Base-by-base conservation (phyloP, 2,888 invertebrate species). In the Tupiocoris notatus region DNA sequence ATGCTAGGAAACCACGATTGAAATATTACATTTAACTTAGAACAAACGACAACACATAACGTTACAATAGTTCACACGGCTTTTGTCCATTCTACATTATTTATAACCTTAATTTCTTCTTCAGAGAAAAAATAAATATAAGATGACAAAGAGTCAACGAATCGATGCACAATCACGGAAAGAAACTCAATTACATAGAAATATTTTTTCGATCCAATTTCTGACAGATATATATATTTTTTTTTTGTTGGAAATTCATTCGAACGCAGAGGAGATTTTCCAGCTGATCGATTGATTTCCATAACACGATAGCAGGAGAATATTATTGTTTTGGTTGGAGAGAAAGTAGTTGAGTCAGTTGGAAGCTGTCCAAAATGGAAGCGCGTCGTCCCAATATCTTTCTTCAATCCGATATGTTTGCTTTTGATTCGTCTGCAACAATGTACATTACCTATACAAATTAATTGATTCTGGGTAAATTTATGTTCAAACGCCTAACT, bases 371-470 rank as follows among this genome's bases (percentile, higher is more conserved):
- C 58, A 59, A 22, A 59, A 20, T 61, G 70, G 70, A 70, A 70
- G 70, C 70, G 58, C 67, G n/a, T 57, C 67, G 39, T 12, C 23
- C 57, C 54, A 57, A 22, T 22, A 22, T 39, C 59, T 61, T 25
- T 23, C 61, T 25, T 59, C 59, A 61, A 24, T 61, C 25, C 17
- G 70, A 70, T 70, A 70, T 70, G 70, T 70, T 70, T 20, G 24
- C 67, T 21, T 17, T 39, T 12, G 39, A 9, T 3, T 17, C 65
- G 12, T 18, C 65, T 65, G 65, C 12, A 65, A 64, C 39, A n/a
- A n/a, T n/a, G n/a, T n/a, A n/a, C n/a, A n/a, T n/a, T n/a, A n/a
- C n/a, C n/a, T n/a, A n/a, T n/a, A n/a, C n/a, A n/a, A n/a, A n/a
- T n/a, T n/a, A n/a, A n/a, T n/a, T n/a, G n/a, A n/a, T n/a, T n/a